Conservation (phyloP, 2,797 vertebrate genomes). For the Rhabdophis nuchalis region DNA sequence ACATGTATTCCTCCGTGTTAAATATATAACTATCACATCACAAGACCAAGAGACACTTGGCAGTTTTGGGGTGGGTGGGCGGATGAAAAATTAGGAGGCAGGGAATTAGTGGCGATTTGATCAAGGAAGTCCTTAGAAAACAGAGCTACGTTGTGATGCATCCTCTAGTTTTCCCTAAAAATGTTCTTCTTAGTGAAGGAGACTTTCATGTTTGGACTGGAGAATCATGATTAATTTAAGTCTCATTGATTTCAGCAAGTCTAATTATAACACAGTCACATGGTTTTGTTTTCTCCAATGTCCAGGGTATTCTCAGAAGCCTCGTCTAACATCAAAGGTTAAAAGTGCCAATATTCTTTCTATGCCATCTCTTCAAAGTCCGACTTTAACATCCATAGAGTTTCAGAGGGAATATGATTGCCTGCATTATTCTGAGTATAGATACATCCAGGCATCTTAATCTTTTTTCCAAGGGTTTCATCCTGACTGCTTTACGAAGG, state of each 20-base stretch:
- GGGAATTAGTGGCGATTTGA: slow-evolving; percentile 8
- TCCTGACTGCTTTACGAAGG: background rate
- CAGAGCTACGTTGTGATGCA: background rate
- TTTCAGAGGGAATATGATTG: background rate
- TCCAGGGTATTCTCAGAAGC: background rate
- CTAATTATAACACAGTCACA: background rate
- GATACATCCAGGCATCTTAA: background rate
- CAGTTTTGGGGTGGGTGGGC: slow-evolving; percentile 12
- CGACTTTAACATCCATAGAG: background rate
- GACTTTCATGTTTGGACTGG: background rate
- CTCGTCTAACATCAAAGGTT: background rate
- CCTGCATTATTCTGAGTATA: background rate
- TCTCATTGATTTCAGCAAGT: background rate
- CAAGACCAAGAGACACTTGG: slow-evolving; percentile 38
- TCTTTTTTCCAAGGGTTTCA: background rate
- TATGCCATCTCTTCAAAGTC: background rate
- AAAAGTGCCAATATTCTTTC: background rate
- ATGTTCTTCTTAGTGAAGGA: background rate
- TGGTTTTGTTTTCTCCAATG: background rate
- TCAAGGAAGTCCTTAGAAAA: slow-evolving; percentile 1
- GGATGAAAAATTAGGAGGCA: slow-evolving; percentile 22
- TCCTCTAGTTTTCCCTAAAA: background rate
- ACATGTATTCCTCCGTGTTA: slow-evolving; percentile 16
- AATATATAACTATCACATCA: slow-evolving; percentile 23
- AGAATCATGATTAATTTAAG: background rate